Conservation (phyloP, 2,888 invertebrate species). For the Ethmia dodecea region DNA sequence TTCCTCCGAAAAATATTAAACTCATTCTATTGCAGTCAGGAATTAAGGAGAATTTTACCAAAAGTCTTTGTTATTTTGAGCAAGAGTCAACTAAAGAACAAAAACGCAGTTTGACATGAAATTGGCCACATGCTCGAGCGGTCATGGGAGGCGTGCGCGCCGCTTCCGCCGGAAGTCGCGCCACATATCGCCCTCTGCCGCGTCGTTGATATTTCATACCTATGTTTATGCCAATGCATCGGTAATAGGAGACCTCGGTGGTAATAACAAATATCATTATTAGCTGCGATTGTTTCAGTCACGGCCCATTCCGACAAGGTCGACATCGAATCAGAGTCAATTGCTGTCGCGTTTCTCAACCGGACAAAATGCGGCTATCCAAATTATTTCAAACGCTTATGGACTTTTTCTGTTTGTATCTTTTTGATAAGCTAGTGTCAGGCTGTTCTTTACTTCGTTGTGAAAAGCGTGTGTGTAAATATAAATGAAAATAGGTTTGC, state of each 20-base stretch:
- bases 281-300: conserved; percentile 36
- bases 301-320: conserved; percentile 43
- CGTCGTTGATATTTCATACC: conserved; percentile 32
- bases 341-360: conserved; percentile 29
- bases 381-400: too few species aligned
- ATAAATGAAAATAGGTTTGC: too few species aligned
- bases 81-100: too few species aligned
- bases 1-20: not conserved
- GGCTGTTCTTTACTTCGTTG: too few species aligned
- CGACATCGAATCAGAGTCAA: conserved; percentile 51
- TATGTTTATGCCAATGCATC: conserved; percentile 30
- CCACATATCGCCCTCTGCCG: conserved; percentile 35
- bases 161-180: conserved; percentile 72
- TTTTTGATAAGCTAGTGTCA: too few species aligned
- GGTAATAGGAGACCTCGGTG: conserved; percentile 33
- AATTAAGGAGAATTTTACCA: too few species aligned
- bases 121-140: conserved; percentile 37
- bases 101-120: conserved; percentile 29
- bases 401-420: too few species aligned
- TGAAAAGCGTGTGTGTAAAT: too few species aligned
- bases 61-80: too few species aligned
- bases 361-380: conserved; percentile 22
- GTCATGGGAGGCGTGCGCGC: conserved; percentile 68
- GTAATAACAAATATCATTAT: conserved; percentile 26
- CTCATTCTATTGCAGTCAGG: not conserved